These are phyloP conservation scores for Taurulus bubalis DNA, from an alignment of 2,113 vertebrate genomes.

Conservation along the genomic window DNA sequence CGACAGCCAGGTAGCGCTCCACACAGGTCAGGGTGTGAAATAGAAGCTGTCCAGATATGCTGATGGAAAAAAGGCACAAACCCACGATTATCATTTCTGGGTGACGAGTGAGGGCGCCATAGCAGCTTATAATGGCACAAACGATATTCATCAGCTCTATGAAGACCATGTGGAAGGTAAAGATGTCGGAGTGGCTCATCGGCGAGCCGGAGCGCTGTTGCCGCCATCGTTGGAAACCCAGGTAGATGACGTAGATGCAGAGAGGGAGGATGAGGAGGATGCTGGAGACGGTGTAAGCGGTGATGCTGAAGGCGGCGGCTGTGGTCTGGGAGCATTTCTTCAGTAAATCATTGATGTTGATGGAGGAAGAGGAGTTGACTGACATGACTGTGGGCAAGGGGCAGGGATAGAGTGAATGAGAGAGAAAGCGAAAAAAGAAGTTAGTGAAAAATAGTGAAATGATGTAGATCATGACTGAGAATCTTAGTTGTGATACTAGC, in stretches of 20 bases:
- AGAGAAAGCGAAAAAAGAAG: neutral
- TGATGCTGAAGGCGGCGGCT: neutral
- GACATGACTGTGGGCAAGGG: neutral
- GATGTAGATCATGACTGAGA: too few species aligned
- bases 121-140: rapidly evolving
- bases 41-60: rapidly evolving
- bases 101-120: rapidly evolving
- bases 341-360: neutral
- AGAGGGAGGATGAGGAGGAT: neutral
- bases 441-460: neutral
- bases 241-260: neutral
- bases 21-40: conserved; percentile 40
- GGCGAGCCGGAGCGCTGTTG: neutral
- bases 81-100: rapidly evolving
- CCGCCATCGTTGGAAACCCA: neutral
- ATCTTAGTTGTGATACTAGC: too few species aligned
- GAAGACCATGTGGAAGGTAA: neutral
- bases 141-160: conserved; percentile 4
- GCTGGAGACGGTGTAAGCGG: neutral
- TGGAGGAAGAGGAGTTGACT: neutral
- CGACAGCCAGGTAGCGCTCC: conserved; percentile 48
- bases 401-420: neutral
- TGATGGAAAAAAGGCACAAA: rapidly evolving
- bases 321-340: neutral
- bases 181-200: neutral